phyloP scores from a whole-genome alignment of 2,888 invertebrate genomes.

The Lagria hirta region DNA sequence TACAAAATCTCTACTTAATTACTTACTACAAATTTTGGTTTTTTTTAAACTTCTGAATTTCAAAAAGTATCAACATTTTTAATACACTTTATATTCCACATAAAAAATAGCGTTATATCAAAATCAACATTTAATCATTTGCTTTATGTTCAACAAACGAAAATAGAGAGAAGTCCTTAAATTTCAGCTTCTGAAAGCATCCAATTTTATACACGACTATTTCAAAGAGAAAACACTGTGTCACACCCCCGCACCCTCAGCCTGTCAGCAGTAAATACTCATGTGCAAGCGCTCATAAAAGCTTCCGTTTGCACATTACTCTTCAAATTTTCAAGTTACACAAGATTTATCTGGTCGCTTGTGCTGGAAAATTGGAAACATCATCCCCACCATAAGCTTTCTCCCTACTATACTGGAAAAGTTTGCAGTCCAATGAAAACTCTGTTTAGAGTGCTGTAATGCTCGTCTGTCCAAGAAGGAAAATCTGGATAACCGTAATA shows the following conservation, averaged over 20 bases:
- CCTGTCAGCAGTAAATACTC: slow-evolving; percentile 22
- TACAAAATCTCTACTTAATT: too few relatives aligned
- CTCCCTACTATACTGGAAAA: slow-evolving; percentile 20
- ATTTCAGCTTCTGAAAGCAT: slow-evolving; percentile 13
- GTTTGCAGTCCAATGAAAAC: slow-evolving; percentile 19
- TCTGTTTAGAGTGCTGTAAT: slow-evolving; percentile 3
- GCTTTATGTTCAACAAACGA: background rate
- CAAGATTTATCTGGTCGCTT: slow-evolving; percentile 9
- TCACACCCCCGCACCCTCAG: slow-evolving; percentile 12
- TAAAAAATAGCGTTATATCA: too few relatives aligned
- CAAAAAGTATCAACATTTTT: too few relatives aligned
- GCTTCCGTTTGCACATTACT: slow-evolving; percentile 1
- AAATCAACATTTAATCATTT: too few relatives aligned
- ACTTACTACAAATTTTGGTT: too few relatives aligned
- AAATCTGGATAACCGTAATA: slow-evolving; percentile 10
- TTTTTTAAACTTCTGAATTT: too few relatives aligned
- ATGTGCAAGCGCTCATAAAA: slow-evolving; percentile 16
- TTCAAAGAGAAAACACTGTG: slow-evolving; percentile 13
- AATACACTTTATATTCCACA: too few relatives aligned
- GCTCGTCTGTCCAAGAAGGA: slow-evolving; percentile 9
- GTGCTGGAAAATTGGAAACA: slow-evolving; percentile 19
- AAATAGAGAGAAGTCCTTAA: slow-evolving; percentile 12
- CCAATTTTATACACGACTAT: slow-evolving; percentile 13
- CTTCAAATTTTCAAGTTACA: too few relatives aligned
- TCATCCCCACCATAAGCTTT: slow-evolving; percentile 12